These are phyloP conservation scores for Meloe dianella DNA, from an alignment of 2,888 invertebrate genomes.

Conservation along the genomic window DNA sequence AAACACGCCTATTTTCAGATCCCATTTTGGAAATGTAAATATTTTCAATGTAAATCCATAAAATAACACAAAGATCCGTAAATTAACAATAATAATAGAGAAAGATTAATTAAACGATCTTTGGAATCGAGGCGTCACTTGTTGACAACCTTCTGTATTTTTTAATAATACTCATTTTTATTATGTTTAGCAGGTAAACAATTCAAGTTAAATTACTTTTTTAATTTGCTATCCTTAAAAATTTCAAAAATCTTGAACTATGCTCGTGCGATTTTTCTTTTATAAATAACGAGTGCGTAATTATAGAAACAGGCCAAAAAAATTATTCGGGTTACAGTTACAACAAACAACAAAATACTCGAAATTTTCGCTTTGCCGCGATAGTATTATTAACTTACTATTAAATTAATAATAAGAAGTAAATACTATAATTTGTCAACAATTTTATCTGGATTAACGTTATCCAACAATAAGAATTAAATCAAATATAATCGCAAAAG, in stretches of 20 bases:
- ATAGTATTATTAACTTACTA: neutral
- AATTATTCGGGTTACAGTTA: neutral
- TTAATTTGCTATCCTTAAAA: neutral
- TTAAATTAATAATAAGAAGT: neutral
- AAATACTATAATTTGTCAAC: neutral
- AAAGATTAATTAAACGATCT: neutral
- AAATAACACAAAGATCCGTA: neutral
- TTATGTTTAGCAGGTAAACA: neutral
- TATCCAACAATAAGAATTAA: too few species aligned
- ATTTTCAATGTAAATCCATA: neutral
- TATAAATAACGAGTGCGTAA: neutral
- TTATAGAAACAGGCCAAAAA: neutral
- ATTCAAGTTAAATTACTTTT: neutral
- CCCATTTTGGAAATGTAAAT: neutral
- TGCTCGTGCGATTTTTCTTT: neutral
- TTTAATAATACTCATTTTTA: neutral
- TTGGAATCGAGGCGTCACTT: neutral
- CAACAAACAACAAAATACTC: conserved; percentile 8
- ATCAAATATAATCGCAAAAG: too few species aligned
- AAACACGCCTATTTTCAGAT: too few species aligned
- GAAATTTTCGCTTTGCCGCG: neutral
- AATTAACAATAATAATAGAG: neutral
- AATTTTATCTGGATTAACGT: neutral
- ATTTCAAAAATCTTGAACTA: neutral
- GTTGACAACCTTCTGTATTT: neutral